Conservation (phyloP, 2,888 invertebrate genomes). For the Eucera pruinosa region DNA sequence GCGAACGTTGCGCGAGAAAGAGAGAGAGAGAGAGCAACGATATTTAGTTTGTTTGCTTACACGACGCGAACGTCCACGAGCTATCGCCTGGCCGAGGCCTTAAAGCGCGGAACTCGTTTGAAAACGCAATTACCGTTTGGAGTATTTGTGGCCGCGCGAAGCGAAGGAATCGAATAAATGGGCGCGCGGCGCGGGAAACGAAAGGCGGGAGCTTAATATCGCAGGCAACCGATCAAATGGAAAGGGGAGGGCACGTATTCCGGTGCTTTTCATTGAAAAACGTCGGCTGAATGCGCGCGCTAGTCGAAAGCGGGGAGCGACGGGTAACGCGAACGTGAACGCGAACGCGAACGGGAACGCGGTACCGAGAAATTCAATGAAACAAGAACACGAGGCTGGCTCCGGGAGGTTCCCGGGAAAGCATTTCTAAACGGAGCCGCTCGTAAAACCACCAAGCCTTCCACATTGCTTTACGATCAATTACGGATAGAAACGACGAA, state of each 20-base stretch:
- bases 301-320: conserved; percentile 11
- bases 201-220: background rate
- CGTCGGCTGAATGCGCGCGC: conserved; percentile 9
- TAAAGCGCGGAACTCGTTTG: too few relatives aligned
- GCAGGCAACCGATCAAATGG: conserved; percentile 11
- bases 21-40: too few relatives aligned
- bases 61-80: too few relatives aligned
- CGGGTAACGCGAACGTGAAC: too few relatives aligned
- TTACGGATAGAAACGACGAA: conserved; percentile 42
- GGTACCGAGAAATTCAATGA: conserved; percentile 53
- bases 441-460: conserved; percentile 60
- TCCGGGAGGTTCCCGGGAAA: conserved; percentile 50
- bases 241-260: conserved; percentile 3
- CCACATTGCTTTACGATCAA: conserved; percentile 66
- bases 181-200: background rate
- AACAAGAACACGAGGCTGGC: conserved; percentile 33
- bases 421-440: conserved; percentile 54
- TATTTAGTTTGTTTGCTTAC: too few relatives aligned
- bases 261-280: conserved; percentile 26
- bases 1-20: too few relatives aligned
- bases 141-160: too few relatives aligned
- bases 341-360: too few relatives aligned
- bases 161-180: background rate
- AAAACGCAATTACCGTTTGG: too few relatives aligned
- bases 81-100: too few relatives aligned